Conservation (phyloP, 2,888 invertebrate species). For the Andrena haemorrhoa region DNA sequence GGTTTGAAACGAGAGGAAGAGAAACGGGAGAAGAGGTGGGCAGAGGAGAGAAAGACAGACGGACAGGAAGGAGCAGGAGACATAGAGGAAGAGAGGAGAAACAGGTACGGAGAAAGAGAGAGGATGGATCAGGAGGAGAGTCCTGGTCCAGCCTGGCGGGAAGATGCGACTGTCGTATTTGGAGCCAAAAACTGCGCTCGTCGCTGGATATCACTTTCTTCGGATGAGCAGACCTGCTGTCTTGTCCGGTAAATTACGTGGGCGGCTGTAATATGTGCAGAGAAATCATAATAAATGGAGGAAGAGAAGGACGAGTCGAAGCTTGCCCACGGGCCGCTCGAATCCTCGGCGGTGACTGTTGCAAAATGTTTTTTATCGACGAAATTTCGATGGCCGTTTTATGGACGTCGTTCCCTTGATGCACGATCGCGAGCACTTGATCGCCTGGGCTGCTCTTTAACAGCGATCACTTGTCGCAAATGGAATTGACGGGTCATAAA, state of each 20-base stretch:
- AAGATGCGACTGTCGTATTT: constrained; percentile 4
- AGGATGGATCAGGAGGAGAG: constrained; percentile 13
- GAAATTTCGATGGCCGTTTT: constrained; percentile 16
- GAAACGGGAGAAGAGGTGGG: constrained; percentile 37
- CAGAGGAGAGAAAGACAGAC: constrained; percentile 24
- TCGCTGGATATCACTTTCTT: constrained; percentile 49
- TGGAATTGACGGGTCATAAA: background rate
- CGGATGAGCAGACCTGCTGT: background rate
- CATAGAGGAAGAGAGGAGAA: constrained; percentile 39
- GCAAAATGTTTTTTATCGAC: constrained; percentile 12
- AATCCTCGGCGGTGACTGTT: background rate
- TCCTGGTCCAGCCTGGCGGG: constrained; percentile 43
- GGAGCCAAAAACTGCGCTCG: constrained; percentile 2
- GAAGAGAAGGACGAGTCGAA: constrained; percentile 25
- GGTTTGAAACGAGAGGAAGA: constrained; percentile 7
- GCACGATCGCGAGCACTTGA: constrained; percentile 27
- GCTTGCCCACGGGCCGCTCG: constrained; percentile 12
- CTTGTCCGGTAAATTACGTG: constrained; percentile 37
- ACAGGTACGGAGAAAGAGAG: constrained; percentile 8
- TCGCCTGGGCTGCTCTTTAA: constrained; percentile 2
- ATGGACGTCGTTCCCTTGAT: constrained; percentile 16
- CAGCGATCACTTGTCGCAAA: background rate
- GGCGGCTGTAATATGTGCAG: constrained; percentile 23
- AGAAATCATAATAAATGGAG: constrained; percentile 55
- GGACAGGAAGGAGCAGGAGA: constrained; percentile 54